phyloP scores from a whole-genome alignment of 2,888 invertebrate species.

The Drosophila gaucha region DNA sequence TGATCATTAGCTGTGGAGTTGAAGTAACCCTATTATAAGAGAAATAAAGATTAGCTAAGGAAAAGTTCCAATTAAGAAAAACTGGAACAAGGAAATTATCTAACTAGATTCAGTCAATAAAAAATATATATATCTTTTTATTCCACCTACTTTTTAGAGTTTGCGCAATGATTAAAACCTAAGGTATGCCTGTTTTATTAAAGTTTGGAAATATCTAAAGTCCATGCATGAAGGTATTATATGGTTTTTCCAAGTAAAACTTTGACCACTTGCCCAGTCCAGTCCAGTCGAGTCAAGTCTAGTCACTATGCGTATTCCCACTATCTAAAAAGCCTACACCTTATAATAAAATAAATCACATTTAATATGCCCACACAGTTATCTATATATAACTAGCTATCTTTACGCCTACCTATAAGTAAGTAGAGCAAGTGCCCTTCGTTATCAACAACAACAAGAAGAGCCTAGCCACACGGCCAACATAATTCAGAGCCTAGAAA shows the following conservation, averaged over 20 bases:
- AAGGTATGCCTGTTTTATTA: background rate
- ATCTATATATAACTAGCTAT: constrained; percentile 46
- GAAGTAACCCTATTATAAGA: background rate
- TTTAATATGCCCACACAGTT: constrained; percentile 59
- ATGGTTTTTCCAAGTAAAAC: background rate
- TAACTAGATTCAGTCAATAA: too few species aligned
- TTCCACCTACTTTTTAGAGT: background rate
- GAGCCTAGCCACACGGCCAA: constrained; percentile 1
- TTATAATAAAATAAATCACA: constrained; percentile 46
- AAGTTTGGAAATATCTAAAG: constrained; percentile 27
- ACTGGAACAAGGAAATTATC: background rate
- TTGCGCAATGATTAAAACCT: background rate
- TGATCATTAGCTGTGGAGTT: background rate
- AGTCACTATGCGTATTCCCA: constrained; percentile 29
- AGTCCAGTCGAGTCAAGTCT: constrained; percentile 31
- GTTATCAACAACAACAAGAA: constrained; percentile 21
- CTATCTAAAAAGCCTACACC: constrained; percentile 62
- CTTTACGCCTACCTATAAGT: constrained; percentile 32
- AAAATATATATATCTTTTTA: background rate
- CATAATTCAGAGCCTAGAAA: constrained; percentile 39
- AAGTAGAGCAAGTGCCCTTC: constrained; percentile 67
- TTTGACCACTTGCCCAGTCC: constrained; percentile 14
- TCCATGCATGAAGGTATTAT: constrained; percentile 22
- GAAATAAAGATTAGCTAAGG: background rate
- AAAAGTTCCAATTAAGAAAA: background rate